Base-by-base conservation (phyloP, 2,888 invertebrate species). In the Caenorhabditis angaria region DNA sequence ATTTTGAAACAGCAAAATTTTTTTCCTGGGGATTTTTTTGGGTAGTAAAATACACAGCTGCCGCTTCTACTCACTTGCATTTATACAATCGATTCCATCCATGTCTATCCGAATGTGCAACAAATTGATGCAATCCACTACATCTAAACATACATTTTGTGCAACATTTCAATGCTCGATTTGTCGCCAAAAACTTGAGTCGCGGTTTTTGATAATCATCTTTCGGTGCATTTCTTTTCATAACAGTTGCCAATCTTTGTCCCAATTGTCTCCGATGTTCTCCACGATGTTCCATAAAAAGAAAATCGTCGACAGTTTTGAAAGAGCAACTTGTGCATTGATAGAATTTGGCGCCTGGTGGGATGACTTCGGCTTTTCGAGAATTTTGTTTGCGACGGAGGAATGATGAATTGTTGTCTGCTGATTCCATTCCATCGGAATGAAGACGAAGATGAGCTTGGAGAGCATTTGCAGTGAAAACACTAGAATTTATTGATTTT, bases 81-180 rank as follows among this genome's bases (percentile, higher is more conserved):
- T 63, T 70, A 53, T 69, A 67, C 4, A 69, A 8, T 22, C 61
- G 61, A 50, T 74, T 58, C 58, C 69, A 57, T 12, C 75, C 75
- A 62, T 83, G 83, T 41, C 73, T 69, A 58, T 83, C 83, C 53
- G 58, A 32, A 60, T 83, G 83, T 20, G 76, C 65, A 29, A 76
- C 58, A 65, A 75, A 79, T 20, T 72, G 64, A 35, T 62, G 65
- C 1, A 59, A 28, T 5, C 77, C 77, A 41, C 76, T 74, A 65
- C 81, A 78, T 25, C 79, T 74, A 66, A 83, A 78, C 8, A 71
- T 75, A 60, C 83, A 83, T 48, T 71, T 64, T 12, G 65, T 61
- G 35, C 71, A 71, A 53, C 57, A 64, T 48, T 67, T 71, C 25
- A 54, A 66, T 5, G 60, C 61, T 8, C 48, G 18, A 4, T 25